These are phyloP conservation scores for Drosophila kokeensis DNA, from an alignment of 2,888 invertebrate genomes.

Conservation along the genomic window DNA sequence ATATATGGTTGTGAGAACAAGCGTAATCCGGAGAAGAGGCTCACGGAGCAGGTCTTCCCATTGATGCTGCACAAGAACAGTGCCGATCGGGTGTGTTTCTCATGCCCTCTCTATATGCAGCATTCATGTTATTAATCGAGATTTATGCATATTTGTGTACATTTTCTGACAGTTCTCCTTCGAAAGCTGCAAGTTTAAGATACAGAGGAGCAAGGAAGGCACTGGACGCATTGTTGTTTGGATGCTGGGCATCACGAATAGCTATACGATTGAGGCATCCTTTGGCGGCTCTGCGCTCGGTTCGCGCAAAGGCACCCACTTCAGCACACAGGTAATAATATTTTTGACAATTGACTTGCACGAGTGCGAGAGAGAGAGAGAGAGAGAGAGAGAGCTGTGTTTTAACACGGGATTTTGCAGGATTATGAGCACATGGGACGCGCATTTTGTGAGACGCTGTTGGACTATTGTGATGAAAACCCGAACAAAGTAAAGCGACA, in stretches of 20 bases:
- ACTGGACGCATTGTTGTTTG: conserved; percentile 97
- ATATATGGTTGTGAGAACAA: conserved; percentile 97
- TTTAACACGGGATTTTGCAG: conserved; percentile 66
- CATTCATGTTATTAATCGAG: not conserved
- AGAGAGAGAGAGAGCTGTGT: not conserved
- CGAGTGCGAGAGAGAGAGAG: not conserved
- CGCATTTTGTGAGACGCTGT: conserved; percentile 95
- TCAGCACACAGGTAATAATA: conserved; percentile 87
- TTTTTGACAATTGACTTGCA: not conserved
- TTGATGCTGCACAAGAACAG: conserved; percentile 96
- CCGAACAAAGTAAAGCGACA: conserved; percentile 89
- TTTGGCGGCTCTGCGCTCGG: conserved; percentile 95
- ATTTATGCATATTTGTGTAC: not conserved
- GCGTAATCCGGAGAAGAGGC: conserved; percentile 90
- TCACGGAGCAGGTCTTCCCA: conserved; percentile 97
- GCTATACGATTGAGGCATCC: conserved; percentile 98
- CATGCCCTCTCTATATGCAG: not conserved
- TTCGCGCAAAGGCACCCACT: conserved; percentile 93
- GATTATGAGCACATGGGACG: conserved; percentile 94
- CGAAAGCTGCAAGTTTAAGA: conserved; percentile 96
- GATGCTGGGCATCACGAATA: conserved; percentile 97
- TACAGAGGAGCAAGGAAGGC: conserved; percentile 97
- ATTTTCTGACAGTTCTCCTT: conserved; percentile 90
- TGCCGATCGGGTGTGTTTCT: conserved; percentile 90
- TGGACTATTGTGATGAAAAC: conserved; percentile 95